These are phyloP conservation scores for Heloderma charlesbogerti DNA, from an alignment of 2,113 vertebrate species.

Conservation along the genomic window DNA sequence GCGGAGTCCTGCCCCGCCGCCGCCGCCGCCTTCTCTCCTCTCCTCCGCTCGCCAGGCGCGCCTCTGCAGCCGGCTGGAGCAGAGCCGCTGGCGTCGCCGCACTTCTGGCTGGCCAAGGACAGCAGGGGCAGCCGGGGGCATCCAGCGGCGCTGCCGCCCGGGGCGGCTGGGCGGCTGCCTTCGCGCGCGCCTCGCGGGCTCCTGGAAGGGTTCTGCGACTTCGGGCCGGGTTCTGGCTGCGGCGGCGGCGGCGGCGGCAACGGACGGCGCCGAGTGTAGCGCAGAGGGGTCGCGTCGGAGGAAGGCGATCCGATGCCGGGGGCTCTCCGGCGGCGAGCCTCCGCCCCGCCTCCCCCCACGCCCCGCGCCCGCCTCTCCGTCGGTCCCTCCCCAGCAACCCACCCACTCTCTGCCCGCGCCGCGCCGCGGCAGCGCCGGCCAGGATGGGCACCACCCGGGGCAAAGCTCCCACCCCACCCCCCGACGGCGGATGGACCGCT, in stretches of 20 bases:
- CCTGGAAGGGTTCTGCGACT: background rate
- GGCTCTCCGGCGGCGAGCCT: slow-evolving; percentile 49
- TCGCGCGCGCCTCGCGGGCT: background rate
- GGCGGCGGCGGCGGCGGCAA: background rate
- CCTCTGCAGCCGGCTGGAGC: background rate
- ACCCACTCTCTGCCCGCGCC: slow-evolving; percentile 21
- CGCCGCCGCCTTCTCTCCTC: background rate
- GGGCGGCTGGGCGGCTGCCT: background rate
- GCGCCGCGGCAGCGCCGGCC: background rate
- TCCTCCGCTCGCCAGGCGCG: background rate
- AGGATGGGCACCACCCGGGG: slow-evolving; percentile 8
- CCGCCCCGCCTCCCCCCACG: slow-evolving; percentile 59
- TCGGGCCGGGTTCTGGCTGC: background rate
- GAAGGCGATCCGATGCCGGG: slow-evolving; percentile 59
- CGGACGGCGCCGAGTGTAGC: slow-evolving; percentile 45
- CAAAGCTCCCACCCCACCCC: background rate
- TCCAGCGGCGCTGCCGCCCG: background rate
- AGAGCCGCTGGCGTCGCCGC: background rate
- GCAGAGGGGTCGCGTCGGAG: slow-evolving; percentile 39
- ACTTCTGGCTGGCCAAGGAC: background rate
- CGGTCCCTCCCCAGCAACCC: slow-evolving; percentile 22
- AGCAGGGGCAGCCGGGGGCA: slow-evolving; percentile 1
- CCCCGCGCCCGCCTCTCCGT: slow-evolving; percentile 51
- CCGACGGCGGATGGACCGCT: no score
- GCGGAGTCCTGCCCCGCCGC: slow-evolving; percentile 8